Base-by-base conservation (phyloP, 2,113 vertebrate genomes). In the Zosterops hypoxanthus region DNA sequence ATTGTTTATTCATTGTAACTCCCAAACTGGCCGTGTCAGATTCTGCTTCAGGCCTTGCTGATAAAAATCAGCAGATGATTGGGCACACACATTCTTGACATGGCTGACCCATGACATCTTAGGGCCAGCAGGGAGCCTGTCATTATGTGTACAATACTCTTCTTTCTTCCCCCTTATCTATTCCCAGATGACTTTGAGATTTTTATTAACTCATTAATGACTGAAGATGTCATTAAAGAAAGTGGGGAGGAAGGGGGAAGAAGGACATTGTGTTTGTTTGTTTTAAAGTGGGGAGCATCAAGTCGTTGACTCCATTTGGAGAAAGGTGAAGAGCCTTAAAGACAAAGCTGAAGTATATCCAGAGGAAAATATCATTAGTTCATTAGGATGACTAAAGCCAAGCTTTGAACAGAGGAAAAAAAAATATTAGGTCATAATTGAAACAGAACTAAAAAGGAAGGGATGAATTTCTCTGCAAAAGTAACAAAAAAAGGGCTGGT, bases 11-110 rank as follows among this genome's bases (percentile, higher is more conserved):
- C 99, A 99, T 99, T 98, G 98, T 98, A 97, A 98, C 98, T 98
- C 98, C 98, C 98, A 98, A 98, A 99, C 98, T 98, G 98, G 98
- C 98, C 98, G 98, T 99, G 98, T 99, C 98, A 98, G 98, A 98
- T 98, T 98, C 98, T 98, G 98, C 99, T 99, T 97, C 98, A 98
- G 98, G 98, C 98, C 97, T 96, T 91, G 91, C 98, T 98, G 99
- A 99, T 99, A 99, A 99, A 98, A 98, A 99, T 99, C 99, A 99
- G 98, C 95, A 98, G 99, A 99, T 99, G 99, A 99, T 99, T 99
- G 99, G 99, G 98, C 97, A 96, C 98, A 99, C 99, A 99, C 99
- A 99, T 99, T 99, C 99, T 99, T 99, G 99, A 99, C 99, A 99
- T 99, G 99, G 98, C 98, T 99, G 99, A 99, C 99, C 99, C 98